phyloP scores from a whole-genome alignment of 2,797 vertebrate genomes.

The Schizopygopsis pylzovi region DNA sequence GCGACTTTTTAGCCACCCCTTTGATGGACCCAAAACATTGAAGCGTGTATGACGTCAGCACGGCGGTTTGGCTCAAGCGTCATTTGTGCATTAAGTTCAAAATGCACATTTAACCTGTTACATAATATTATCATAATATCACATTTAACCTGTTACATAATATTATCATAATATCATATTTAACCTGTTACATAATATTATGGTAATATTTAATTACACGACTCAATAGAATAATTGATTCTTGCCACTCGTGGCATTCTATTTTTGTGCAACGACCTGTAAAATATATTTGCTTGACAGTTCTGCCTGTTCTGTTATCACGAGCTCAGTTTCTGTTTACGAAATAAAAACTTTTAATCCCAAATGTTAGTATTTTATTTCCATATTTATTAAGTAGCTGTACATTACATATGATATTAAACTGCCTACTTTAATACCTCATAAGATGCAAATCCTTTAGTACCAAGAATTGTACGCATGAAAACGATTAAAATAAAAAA shows the following conservation, averaged over 20 bases:
- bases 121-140: background rate
- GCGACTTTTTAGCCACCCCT: background rate
- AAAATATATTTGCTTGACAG: background rate
- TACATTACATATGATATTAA: too few species aligned
- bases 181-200: background rate
- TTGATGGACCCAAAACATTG: conserved; percentile 30
- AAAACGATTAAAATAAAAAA: background rate
- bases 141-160: background rate
- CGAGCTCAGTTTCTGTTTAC: background rate
- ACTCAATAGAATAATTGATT: background rate
- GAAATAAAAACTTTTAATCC: background rate
- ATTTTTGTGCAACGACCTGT: background rate
- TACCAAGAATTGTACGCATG: background rate
- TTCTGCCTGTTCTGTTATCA: background rate
- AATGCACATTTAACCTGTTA: background rate
- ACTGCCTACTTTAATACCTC: background rate
- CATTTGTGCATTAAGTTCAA: background rate
- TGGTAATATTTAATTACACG: background rate
- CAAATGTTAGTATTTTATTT: background rate
- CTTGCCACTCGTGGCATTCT: too few species aligned
- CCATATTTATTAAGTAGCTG: background rate
- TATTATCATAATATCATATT: background rate
- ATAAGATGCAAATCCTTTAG: background rate
- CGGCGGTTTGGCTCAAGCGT: background rate
- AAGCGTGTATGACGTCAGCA: background rate